A percentile compares a stretch with the other conserved stretches of the same genome.
phyloP scores from a whole-genome alignment of 2,797 vertebrate species.

The Eulemur albifrons region DNA sequence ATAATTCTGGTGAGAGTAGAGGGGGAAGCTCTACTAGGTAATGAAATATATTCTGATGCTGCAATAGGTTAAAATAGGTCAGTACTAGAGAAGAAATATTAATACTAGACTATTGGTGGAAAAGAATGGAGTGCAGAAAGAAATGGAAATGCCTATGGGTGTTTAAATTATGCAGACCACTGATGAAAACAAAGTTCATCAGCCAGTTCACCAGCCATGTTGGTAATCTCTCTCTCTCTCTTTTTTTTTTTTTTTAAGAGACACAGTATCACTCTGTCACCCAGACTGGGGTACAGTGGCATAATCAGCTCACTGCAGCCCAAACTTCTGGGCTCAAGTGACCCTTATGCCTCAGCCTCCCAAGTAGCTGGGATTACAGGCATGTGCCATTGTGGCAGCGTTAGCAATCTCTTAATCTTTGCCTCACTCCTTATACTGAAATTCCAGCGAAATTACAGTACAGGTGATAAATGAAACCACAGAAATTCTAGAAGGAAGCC shows the following conservation, averaged over 20 bases:
- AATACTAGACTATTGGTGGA: too few relatives aligned
- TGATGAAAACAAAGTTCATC: not conserved
- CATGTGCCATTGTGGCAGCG: too few relatives aligned
- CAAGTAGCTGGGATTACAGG: too few relatives aligned
- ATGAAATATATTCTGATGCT: not conserved
- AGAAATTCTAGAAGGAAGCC: not conserved
- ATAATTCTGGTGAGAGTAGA: not conserved
- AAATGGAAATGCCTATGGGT: accelerated
- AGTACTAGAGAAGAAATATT: not conserved
- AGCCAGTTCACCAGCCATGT: not conserved
- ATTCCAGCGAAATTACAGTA: not conserved
- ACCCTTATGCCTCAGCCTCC: too few relatives aligned
- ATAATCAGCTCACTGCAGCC: too few relatives aligned
- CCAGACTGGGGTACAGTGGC: too few relatives aligned
- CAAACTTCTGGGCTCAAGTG: too few relatives aligned
- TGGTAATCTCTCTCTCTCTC: not conserved
- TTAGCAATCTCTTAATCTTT: not conserved
- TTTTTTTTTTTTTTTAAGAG: too few relatives aligned
- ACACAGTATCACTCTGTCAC: too few relatives aligned
- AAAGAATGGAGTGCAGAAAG: not conserved
- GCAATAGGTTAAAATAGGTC: not conserved
- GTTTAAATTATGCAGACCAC: not conserved
- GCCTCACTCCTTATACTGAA: not conserved
- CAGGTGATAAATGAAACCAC: not conserved
- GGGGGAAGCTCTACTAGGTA: not conserved